Percentiles rank a stretch among this genome's conserved stretches.
Evolutionary conservation across 2,797 vertebrate species (phyloP).

Genomic region (Parauchenoglanis ngamensis): DNA sequence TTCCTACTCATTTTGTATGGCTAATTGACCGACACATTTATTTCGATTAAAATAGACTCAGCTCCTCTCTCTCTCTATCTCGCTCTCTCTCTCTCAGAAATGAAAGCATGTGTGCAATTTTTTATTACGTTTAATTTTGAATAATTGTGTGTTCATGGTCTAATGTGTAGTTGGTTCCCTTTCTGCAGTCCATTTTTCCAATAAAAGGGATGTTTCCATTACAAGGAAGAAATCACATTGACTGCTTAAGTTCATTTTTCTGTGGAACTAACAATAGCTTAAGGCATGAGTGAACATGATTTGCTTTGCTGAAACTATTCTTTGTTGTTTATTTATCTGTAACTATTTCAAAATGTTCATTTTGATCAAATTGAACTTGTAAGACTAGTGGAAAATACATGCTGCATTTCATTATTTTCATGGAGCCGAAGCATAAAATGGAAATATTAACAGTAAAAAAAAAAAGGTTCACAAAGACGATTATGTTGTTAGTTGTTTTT

Average conservation of each 20-base stretch:
- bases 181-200: constrained; percentile 60
- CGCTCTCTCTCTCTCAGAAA: constrained; percentile 1
- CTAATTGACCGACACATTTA: constrained; percentile 63
- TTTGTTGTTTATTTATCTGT: constrained; percentile 21
- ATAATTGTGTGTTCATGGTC: constrained; percentile 24
- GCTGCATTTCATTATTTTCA: background rate
- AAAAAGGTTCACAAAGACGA: background rate
- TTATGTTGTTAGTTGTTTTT: background rate
- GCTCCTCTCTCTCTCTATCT: background rate
- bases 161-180: constrained; percentile 14
- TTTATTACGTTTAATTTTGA: constrained; percentile 8
- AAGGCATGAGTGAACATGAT: constrained; percentile 1
- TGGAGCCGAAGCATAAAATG: constrained; percentile 1
- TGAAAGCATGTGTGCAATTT: background rate
- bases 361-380: constrained; percentile 21
- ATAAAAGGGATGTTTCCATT: constrained; percentile 71
- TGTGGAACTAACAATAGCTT: constrained; percentile 54
- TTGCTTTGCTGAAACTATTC: constrained; percentile 13
- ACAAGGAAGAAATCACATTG: constrained; percentile 65
- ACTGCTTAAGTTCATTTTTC: constrained; percentile 54
- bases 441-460: background rate
- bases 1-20: constrained; percentile 67
- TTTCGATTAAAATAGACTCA: constrained; percentile 64
- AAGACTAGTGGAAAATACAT: background rate
- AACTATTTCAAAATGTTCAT: constrained; percentile 11